phyloP scores from a whole-genome alignment of 2,888 invertebrate genomes.

The Zootermopsis nevadensis region DNA sequence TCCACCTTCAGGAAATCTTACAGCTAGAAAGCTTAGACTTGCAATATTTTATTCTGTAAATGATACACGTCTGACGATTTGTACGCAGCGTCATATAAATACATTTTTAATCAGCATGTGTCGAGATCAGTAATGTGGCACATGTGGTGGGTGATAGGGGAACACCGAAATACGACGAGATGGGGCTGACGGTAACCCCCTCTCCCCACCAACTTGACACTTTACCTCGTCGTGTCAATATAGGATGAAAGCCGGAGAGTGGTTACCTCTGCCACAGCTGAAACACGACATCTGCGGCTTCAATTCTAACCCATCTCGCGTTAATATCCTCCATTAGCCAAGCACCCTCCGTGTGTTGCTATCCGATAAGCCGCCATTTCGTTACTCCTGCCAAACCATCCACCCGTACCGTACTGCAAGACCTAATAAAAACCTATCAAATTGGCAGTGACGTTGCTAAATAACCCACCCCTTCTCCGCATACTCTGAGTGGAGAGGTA shows the following conservation, averaged over 20 bases:
- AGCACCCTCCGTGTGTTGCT: neutral
- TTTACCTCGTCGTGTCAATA: neutral
- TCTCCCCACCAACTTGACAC: neutral
- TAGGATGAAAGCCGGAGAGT: neutral
- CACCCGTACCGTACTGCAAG: neutral
- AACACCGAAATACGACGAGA: too few species aligned
- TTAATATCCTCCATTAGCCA: slow-evolving; percentile 31
- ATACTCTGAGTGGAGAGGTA: neutral
- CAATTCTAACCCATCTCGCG: neutral
- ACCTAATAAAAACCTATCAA: slow-evolving; percentile 11
- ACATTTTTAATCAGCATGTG: neutral
- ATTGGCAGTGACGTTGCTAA: neutral
- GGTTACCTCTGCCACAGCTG: neutral
- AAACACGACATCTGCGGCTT: neutral
- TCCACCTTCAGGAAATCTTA: too few species aligned
- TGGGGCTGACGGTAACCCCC: neutral
- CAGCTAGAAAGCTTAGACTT: too few species aligned
- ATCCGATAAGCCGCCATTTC: slow-evolving; percentile 8
- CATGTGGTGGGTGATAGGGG: neutral
- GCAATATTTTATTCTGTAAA: too few species aligned
- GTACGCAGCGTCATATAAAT: too few species aligned
- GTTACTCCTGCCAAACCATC: slow-evolving; percentile 9
- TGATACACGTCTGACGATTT: too few species aligned
- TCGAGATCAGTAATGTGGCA: neutral
- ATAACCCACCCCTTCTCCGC: neutral